Evolutionary conservation across 2,797 vertebrate genomes (phyloP).

Genomic region (Crypturellus tataupa): DNA sequence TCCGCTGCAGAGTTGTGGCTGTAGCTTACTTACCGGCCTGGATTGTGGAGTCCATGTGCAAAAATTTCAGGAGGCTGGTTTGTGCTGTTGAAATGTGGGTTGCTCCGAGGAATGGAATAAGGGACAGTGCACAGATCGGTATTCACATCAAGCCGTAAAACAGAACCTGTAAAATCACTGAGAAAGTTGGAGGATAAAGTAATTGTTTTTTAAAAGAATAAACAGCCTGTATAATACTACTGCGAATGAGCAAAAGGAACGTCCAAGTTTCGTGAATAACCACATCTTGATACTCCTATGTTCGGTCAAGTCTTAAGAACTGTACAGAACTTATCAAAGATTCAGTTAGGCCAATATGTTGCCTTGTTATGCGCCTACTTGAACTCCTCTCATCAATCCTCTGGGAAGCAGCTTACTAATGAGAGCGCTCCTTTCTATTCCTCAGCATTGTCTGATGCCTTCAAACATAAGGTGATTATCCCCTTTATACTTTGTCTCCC

Average conservation of each 20-base stretch:
- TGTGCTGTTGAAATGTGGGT: constrained; percentile 99
- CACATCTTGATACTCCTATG: not conserved
- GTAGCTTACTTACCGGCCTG: constrained; percentile 91
- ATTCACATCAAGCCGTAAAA: constrained; percentile 94
- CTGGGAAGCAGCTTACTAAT: not conserved
- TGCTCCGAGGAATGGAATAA: constrained; percentile 93
- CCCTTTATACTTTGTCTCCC: not conserved
- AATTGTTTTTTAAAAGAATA: not conserved
- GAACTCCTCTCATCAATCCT: not conserved
- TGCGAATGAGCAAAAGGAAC: not conserved
- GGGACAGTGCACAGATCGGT: constrained; percentile 89
- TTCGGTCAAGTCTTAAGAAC: not conserved
- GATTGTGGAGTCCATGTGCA: constrained; percentile 96
- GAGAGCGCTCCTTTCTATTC: not conserved
- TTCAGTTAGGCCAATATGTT: not conserved
- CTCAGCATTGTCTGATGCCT: not conserved
- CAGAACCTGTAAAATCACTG: constrained; percentile 98
- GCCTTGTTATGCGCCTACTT: not conserved
- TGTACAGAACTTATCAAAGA: not conserved
- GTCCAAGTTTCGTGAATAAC: not conserved
- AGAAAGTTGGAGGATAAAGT: constrained; percentile 48
- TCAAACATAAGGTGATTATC: not conserved
- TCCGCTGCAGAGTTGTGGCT: not conserved
- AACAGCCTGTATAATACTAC: not conserved
- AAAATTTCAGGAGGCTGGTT: constrained; percentile 99